Conservation (phyloP, 2,888 invertebrate species). For the Helicoverpa assulta region DNA sequence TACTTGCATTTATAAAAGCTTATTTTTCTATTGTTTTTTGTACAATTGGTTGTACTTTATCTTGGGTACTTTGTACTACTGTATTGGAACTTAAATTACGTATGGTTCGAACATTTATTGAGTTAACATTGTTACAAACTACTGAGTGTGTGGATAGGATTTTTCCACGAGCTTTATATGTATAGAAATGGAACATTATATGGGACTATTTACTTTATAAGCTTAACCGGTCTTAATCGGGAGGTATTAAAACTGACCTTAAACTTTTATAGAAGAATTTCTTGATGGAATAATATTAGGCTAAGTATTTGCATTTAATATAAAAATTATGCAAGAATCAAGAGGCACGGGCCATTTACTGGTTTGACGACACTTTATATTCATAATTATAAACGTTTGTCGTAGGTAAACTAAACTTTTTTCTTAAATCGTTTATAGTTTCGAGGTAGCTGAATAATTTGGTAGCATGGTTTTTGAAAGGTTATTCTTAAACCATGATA, state of each 20-base stretch:
- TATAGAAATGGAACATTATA: background rate
- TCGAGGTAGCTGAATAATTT: background rate
- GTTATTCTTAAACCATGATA: background rate
- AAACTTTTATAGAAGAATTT: background rate
- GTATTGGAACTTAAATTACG: background rate
- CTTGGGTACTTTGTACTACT: background rate
- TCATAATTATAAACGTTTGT: background rate
- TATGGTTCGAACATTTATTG: background rate
- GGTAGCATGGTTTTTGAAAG: background rate
- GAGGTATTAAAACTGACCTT: background rate
- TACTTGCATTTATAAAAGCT: no score
- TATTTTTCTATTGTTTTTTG: no score
- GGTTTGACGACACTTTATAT: background rate
- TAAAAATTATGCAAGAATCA: background rate
- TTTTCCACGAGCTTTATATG: background rate
- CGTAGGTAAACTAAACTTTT: background rate
- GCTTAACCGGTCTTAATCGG: background rate
- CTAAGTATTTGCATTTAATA: background rate
- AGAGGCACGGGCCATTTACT: slow-evolving; percentile 2
- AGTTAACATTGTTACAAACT: background rate
- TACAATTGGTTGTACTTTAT: no score
- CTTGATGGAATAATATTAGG: background rate
- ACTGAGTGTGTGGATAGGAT: background rate
- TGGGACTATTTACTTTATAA: no score
- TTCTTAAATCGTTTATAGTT: background rate